Evolutionary conservation across 2,888 invertebrate species (phyloP), one percentile per base, ranked within the genome.

Genomic region (Philhelius pedissequus): DNA sequence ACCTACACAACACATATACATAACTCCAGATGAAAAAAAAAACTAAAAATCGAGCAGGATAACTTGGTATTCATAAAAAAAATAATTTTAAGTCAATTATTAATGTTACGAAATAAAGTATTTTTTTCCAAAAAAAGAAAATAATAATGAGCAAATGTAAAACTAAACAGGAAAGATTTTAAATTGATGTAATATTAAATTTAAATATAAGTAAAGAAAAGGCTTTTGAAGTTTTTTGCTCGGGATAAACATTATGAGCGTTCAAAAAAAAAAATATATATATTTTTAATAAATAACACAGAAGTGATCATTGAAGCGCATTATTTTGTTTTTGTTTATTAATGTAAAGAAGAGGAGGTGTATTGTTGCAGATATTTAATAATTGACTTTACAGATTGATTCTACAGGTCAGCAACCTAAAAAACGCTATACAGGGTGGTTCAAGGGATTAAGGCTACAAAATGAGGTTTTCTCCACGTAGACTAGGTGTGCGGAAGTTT

Each of bases 21-120:
- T 81, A 70, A 71, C 56, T 76, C 25, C 48, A 76, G 22, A 30
- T 73, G 38, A 60, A 38, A 38, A 58, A 52, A 38, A 32, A n/a
- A 64, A 56, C 40, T 76, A 73, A 69, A 15, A 60, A 66, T 60
- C 43, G 40, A 56, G 45, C 40, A 56, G 64, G 56, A 70, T 58
- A 64, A 69, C 54, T 64, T 62, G 68, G 58, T 58, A 73, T 32
- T 35, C 82, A 48, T 62, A 54, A 9, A 54, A 60, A 68, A 54
- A 15, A 54, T 83, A 83, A 79, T 64, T 7, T 74, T 83, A 79
- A 83, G 83, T 74, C 79, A 83, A 83, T 79, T 78, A 83, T 56
- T 70, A 45, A 73, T 79, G 56, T 79, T 58, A 78, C 73, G 35
- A 64, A 60, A 56, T 30, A 62, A 62, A 74, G 64, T 35, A 79